Percentiles rank a stretch among this genome's conserved stretches.
phyloP scores from a whole-genome alignment of 2,888 invertebrate genomes.

The Cataglyphis livida region DNA sequence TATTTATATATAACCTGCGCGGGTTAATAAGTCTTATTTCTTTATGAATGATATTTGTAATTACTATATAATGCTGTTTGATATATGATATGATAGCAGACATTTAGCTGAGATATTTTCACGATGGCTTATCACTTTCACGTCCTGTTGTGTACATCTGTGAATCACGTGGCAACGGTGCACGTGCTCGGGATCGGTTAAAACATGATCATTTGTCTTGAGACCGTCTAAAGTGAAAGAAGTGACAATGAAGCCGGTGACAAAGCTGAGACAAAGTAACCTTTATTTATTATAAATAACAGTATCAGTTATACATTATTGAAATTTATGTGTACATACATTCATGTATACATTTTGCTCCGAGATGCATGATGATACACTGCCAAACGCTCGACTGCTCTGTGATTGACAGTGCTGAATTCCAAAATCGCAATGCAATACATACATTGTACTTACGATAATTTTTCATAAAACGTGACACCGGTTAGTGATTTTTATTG shows the following conservation, averaged over 20 bases:
- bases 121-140: background rate
- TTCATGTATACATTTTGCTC: slow-evolving; percentile 37
- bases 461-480: slow-evolving; percentile 76
- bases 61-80: background rate
- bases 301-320: too few relatives aligned
- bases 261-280: too few relatives aligned
- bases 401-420: slow-evolving; percentile 79
- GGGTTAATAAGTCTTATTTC: background rate
- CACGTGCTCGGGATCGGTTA: too few relatives aligned
- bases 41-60: background rate
- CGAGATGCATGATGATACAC: slow-evolving; percentile 66
- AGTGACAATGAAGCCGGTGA: too few relatives aligned
- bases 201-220: too few relatives aligned
- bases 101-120: background rate
- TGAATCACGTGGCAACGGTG: too few relatives aligned
- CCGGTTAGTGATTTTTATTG: slow-evolving; percentile 74
- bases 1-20: background rate
- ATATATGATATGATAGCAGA: background rate
- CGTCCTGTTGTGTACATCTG: slow-evolving; percentile 10
- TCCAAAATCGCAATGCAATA: slow-evolving; percentile 85
- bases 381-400: slow-evolving; percentile 79
- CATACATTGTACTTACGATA: slow-evolving; percentile 82
- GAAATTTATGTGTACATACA: too few relatives aligned
- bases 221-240: too few relatives aligned
- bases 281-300: too few relatives aligned